Evolutionary conservation across 2,888 invertebrate genomes (phyloP), one percentile per base, ranked within the genome.

Genomic region (Sipunculus nudus): DNA sequence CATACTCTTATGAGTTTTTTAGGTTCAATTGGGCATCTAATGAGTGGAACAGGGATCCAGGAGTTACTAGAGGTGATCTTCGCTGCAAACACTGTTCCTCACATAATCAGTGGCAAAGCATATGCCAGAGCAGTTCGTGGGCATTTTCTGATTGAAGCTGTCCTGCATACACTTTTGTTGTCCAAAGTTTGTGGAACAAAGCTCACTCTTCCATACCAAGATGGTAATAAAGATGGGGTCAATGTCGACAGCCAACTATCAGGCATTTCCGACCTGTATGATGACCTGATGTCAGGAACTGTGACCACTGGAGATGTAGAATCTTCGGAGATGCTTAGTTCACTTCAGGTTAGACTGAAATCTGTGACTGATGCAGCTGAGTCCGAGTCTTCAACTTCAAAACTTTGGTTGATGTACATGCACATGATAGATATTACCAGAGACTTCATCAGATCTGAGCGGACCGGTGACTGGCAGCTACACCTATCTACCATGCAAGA

Each of bases 21-120:
- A 40, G 72, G 72, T 25, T 57, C 60, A 21, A 73, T 74, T 50
- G 75, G 75, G 13, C 52, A 58, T 48, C 19, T 65, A 29, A 72
- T 72, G 67, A 52, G 21, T 35, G 62, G 67, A 31, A 65, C 71
- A 41, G 75, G 73, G 2, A 45, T 75, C 28, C 25, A 67, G 40
- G 72, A 75, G 54, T 46, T 74, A 3, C 45, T 75, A 3, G 67
- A 64, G 47, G 52, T 60, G 19, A 62, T 73, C 5, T 75, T 70
- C 71, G 71, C 68, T 13, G 48, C 54, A 25, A 68, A 69, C 47
- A 58, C 73, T 8, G 72, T 74, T 10, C 26, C 21, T n/a, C 70
- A 73, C 45, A 74, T 75, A 62, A 48, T 73, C 4, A 61, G 41
- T 63, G 72, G 73, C n/a, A 75, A 75, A 56, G 72, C 72, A 28